Conservation (phyloP, 35 echinoderm and acorn worm genomes). For the Ophioderma brevispina region DNA sequence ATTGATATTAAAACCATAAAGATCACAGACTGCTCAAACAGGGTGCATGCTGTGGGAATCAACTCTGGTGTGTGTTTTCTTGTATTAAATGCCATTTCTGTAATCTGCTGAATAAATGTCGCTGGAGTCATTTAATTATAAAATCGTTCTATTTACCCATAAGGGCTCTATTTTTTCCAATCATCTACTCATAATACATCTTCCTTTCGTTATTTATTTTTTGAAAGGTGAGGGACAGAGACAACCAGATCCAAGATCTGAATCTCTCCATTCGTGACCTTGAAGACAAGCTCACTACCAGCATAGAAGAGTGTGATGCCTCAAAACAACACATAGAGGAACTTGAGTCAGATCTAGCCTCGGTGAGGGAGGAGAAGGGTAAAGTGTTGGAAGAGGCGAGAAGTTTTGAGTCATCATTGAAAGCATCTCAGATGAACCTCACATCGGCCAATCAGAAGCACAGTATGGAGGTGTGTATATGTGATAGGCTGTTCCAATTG, state of each 20-base stretch:
- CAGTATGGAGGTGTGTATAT: slow-evolving; percentile 63
- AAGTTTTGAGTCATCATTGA: slow-evolving; percentile 66
- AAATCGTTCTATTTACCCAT: too few relatives aligned
- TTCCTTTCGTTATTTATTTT: too few relatives aligned
- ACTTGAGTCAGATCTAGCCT: slow-evolving; percentile 47
- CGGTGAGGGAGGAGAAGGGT: slow-evolving; percentile 21
- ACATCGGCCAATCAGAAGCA: slow-evolving; percentile 76
- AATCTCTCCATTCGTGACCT: background rate
- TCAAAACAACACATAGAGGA: background rate
- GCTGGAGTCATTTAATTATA: too few relatives aligned
- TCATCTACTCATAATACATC: too few relatives aligned
- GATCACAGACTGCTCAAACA: too few relatives aligned
- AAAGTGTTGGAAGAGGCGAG: slow-evolving; percentile 55
- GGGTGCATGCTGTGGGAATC: too few relatives aligned
- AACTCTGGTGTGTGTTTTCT: too few relatives aligned
- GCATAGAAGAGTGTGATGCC: background rate
- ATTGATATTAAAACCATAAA: too few relatives aligned
- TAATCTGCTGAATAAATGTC: too few relatives aligned
- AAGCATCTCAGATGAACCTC: slow-evolving; percentile 58
- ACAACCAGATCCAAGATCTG: background rate
- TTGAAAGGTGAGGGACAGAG: background rate
- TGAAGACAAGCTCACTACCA: background rate
- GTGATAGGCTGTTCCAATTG: too few relatives aligned
- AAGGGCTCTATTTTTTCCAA: too few relatives aligned
- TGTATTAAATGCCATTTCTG: too few relatives aligned